Evolutionary conservation across 2,797 vertebrate species (phyloP), one percentile per base, ranked within the genome.

Genomic region (Natrix natrix): DNA sequence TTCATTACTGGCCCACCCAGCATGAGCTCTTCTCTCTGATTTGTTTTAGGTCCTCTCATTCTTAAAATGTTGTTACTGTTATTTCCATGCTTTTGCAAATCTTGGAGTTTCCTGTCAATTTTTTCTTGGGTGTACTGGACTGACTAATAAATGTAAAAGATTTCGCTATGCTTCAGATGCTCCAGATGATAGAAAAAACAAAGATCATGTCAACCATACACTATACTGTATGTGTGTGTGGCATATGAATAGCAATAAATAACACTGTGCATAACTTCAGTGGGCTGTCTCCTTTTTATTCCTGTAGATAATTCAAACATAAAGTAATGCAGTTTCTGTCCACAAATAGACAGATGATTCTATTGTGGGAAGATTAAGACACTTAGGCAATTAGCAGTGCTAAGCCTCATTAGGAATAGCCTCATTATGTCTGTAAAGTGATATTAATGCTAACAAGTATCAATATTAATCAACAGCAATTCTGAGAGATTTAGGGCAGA

Each of bases 351-450:
- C 74, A 83, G 16, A 89, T 37, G 28, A 61, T 22, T 89, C 54
- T 60, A 74, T 61, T 57, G n/a, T 86, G 61, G 43, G 55, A 87
- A 60, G 57, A 86, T 86, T 55, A 57, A 92, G 52, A 89, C 8
- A 26, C n/a, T 55, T 87, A 56, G 60, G 56, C 16, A 91, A 94
- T 78, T 54, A 89, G 24, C 26, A 74, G 11, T 22, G 16, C 78
- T 88, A 90, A 92, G n/a, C 17, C 66, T 94, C 11, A 52, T 32
- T 92, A 90, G 16, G 74, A 94, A 86, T 57, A 74, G 86, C 55
- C 54, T 92, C 56, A 1, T 22, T 92, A 63, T 32, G 93, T 92
- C 86, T 93, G 56, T 63, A 91, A 93, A 96, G 63, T 89, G 92
- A 28, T 66, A 92, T 24, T 13, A 48, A 89, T 90, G 87, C n/a